These are phyloP conservation scores for Cirrhinus molitorella DNA, from an alignment of 2,797 vertebrate genomes.

Conservation along the genomic window DNA sequence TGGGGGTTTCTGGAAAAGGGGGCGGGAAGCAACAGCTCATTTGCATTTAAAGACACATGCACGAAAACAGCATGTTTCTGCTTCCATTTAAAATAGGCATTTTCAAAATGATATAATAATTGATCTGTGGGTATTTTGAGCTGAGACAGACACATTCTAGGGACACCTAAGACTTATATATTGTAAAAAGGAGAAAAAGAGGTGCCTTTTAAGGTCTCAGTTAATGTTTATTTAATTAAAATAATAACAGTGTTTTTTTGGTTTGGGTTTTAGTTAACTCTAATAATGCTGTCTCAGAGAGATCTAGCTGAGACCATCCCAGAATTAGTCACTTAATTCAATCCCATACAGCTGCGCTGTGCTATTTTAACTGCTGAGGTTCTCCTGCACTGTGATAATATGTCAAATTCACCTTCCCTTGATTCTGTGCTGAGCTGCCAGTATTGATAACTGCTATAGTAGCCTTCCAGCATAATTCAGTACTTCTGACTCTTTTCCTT, in stretches of 20 bases:
- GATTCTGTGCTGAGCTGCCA: slow-evolving; percentile 9
- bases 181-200: no score
- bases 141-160: no score
- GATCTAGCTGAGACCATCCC: slow-evolving; percentile 4
- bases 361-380: neutral
- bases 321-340: neutral
- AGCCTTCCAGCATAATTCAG: neutral
- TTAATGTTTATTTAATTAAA: neutral
- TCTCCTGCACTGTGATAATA: neutral
- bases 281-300: neutral
- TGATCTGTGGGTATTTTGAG: no score
- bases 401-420: slow-evolving; percentile 12
- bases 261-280: neutral
- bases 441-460: slow-evolving; percentile 18
- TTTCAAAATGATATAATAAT: no score
- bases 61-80: no score
- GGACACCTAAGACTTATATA: no score
- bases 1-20: no score
- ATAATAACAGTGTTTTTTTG: neutral
- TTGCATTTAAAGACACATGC: no score
- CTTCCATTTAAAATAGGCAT: no score
- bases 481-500: neutral
- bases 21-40: no score
- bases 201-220: neutral
- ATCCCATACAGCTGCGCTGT: neutral